These are phyloP conservation scores for Spea bombifrons DNA, from an alignment of 2,113 vertebrate species.

Conservation along the genomic window DNA sequence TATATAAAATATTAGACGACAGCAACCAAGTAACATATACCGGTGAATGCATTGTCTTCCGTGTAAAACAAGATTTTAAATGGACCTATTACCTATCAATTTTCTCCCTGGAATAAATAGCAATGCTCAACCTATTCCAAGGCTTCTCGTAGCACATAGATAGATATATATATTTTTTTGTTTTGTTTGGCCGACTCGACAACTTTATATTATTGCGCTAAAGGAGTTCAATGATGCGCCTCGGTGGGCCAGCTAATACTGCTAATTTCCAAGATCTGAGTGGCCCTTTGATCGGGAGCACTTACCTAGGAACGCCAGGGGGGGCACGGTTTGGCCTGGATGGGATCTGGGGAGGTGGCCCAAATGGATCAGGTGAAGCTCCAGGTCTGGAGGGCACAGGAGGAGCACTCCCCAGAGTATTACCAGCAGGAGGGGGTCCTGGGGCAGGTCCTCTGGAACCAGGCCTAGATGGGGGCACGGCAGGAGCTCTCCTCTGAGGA, in stretches of 20 bases:
- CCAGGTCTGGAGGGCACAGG: conserved; percentile 95
- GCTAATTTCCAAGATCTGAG: background rate
- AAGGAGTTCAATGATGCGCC: too few relatives aligned
- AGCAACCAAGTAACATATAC: too few relatives aligned
- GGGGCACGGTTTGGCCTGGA: conserved; percentile 95
- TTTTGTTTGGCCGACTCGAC: too few relatives aligned
- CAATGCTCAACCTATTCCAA: too few relatives aligned
- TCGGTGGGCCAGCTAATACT: background rate
- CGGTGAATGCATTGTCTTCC: too few relatives aligned
- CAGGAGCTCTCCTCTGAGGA: conserved; percentile 89
- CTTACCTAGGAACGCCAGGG: conserved; percentile 96
- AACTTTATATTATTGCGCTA: too few relatives aligned
- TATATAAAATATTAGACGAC: too few relatives aligned
- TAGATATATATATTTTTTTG: too few relatives aligned
- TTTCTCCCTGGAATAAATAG: too few relatives aligned
- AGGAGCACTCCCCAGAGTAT: conserved; percentile 78
- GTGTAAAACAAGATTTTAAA: too few relatives aligned
- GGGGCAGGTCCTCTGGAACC: conserved; percentile 89
- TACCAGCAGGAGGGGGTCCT: conserved; percentile 84
- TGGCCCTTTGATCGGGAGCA: conserved; percentile 31
- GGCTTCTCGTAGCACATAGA: too few relatives aligned
- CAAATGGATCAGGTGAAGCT: conserved; percentile 91
- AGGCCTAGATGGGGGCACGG: conserved; percentile 86
- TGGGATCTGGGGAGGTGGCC: conserved; percentile 89
- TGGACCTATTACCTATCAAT: too few relatives aligned